Evolutionary conservation across 2,888 invertebrate genomes (phyloP).

Genomic region (Platerodrilus igneus): DNA sequence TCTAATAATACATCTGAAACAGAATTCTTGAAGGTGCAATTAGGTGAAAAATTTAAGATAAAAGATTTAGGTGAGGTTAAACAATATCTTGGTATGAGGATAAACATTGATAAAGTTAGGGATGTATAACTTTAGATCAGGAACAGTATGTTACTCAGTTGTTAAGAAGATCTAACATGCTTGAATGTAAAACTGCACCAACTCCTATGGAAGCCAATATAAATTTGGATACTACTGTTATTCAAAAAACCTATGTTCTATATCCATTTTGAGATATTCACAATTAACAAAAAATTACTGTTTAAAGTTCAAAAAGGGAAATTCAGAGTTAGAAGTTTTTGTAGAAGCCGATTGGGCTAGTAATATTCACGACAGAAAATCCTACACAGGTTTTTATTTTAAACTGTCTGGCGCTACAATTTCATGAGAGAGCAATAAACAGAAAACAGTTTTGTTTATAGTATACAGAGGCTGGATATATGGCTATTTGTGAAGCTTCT

Average conservation of each 20-base stretch:
- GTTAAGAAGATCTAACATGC: slow-evolving; percentile 27
- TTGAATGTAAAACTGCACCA: slow-evolving; percentile 16
- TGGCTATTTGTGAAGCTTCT: too few species aligned
- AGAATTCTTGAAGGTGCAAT: slow-evolving; percentile 16
- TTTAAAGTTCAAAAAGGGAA: too few species aligned
- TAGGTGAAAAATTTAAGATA: slow-evolving; percentile 26
- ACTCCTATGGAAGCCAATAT: slow-evolving; percentile 26
- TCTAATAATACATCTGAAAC: slow-evolving; percentile 6
- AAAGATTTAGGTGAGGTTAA: slow-evolving; percentile 28
- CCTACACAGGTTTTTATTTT: too few species aligned
- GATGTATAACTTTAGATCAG: slow-evolving; percentile 25
- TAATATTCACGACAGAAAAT: too few species aligned
- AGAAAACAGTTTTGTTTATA: too few species aligned
- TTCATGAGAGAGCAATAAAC: too few species aligned
- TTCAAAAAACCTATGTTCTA: slow-evolving; percentile 1
- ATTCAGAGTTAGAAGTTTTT: too few species aligned
- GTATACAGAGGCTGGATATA: too few species aligned
- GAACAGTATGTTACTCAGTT: slow-evolving; percentile 23
- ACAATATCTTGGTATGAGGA: slow-evolving; percentile 27
- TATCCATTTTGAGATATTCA: too few species aligned
- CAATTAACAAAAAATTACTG: too few species aligned
- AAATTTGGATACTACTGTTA: slow-evolving; percentile 9
- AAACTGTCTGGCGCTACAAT: too few species aligned
- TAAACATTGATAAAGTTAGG: slow-evolving; percentile 19
- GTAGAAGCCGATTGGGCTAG: too few species aligned